Conservation (phyloP, 2,888 invertebrate species). For the Craniophora ligustri region DNA sequence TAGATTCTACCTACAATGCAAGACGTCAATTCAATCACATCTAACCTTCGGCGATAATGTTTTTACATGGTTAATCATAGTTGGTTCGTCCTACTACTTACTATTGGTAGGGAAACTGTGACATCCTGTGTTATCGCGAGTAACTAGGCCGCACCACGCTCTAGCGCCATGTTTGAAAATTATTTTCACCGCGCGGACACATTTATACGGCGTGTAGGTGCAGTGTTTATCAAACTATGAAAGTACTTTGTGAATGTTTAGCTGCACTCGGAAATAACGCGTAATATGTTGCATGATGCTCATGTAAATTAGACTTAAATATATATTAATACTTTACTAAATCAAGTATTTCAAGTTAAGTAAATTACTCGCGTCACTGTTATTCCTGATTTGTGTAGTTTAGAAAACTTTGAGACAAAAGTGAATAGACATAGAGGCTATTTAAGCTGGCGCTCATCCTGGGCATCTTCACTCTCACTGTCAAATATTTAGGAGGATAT, state of each 20-base stretch:
- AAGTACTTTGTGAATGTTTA: slow-evolving; percentile 51
- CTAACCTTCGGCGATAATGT: slow-evolving; percentile 42
- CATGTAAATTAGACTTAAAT: slow-evolving; percentile 36
- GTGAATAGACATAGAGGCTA: too few relatives aligned
- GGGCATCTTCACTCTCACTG: too few relatives aligned
- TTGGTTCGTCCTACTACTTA: slow-evolving; percentile 42
- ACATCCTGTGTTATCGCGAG: slow-evolving; percentile 84
- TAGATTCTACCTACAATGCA: slow-evolving; percentile 21
- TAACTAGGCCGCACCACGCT: slow-evolving; percentile 79
- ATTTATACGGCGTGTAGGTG: slow-evolving; percentile 53
- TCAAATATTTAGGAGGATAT: too few relatives aligned
- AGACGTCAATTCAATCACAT: slow-evolving; percentile 29
- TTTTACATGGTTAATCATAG: slow-evolving; percentile 40
- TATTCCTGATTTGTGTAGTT: too few relatives aligned
- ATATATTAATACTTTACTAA: slow-evolving; percentile 4
- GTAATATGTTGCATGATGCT: slow-evolving; percentile 47
- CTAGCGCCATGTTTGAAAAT: slow-evolving; percentile 78
- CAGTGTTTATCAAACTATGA: slow-evolving; percentile 70
- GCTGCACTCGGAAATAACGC: slow-evolving; percentile 40
- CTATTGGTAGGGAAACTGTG: slow-evolving; percentile 75
- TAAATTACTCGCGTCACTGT: too few relatives aligned
- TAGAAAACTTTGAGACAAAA: too few relatives aligned
- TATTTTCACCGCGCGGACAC: slow-evolving; percentile 78
- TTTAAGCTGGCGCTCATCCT: too few relatives aligned
- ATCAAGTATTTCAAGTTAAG: slow-evolving; percentile 7